Base-by-base conservation (phyloP, 1,140 invertebrate species). In the Drosophila pallidifrons region DNA sequence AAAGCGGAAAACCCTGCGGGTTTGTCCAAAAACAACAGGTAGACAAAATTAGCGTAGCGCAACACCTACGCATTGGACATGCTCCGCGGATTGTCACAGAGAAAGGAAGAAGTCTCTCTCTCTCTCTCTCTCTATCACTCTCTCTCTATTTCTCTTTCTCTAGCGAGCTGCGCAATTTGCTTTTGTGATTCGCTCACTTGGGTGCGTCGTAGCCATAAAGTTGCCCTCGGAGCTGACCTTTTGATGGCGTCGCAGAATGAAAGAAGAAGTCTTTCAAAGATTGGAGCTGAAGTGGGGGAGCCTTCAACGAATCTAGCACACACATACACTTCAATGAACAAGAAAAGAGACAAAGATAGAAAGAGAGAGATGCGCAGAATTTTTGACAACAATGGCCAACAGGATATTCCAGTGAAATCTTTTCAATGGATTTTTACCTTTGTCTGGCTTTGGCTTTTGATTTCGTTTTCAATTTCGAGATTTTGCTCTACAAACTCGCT, bases 361-460 rank as follows among this genome's bases (percentile, higher is more conserved):
- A 1, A 6, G 35, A 57, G 8, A 5, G 10, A 57, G 74, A 88
- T 80, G 59, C 69, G 68, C 68, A 63, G 60, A 35, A 59, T 28
- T 52, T 16, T 28, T 58, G 52, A 87, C 83, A 87, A 87, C 83
- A 87, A 87, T 75, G 59, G 60, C 38, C 65, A 41, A 41, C 51
- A 70, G 79, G 68, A 71, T 82, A 88, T 87, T 87, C 82, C 69
- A 88, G 80, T 64, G 85, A 88, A 89, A 68, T 81, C 81, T 68
- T 78, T 85, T 88, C 47, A 83, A 63, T 58, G 77, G 67, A 32
- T 28, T 41, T 45, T 64, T 64, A 11, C 15, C 30, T 67, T 69
- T 73, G 65, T 25, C 20, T 25, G 58, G 75, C 72, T 67, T 73
- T 80, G 43, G 58, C 47, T 76, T 70, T 16, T 66, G 49, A 51